Evolutionary conservation across 2,888 invertebrate species (phyloP).

Genomic region (Chloromyia formosa): DNA sequence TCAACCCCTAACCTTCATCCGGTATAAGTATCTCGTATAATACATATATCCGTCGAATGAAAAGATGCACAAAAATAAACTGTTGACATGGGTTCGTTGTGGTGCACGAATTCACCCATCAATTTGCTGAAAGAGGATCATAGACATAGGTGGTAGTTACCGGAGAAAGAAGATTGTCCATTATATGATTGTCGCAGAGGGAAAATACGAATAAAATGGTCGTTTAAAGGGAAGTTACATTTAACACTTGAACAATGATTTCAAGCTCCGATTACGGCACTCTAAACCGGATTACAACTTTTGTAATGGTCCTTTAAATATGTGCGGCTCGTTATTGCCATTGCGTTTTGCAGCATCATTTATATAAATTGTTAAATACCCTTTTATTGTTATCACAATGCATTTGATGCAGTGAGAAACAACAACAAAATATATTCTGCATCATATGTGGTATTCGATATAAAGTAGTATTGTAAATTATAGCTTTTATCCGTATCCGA

Average conservation of each 20-base stretch:
- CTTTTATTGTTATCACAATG: too few relatives aligned
- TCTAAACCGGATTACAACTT: slow-evolving; percentile 47
- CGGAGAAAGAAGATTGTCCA: too few relatives aligned
- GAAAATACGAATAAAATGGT: not conserved
- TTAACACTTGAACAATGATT: slow-evolving; percentile 46
- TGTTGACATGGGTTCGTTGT: slow-evolving; percentile 35
- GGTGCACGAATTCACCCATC: slow-evolving; percentile 18
- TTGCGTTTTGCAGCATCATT: too few relatives aligned
- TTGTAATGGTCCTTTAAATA: slow-evolving; percentile 33
- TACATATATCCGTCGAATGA: not conserved
- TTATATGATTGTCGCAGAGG: too few relatives aligned
- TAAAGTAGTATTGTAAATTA: too few relatives aligned
- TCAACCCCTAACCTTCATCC: slow-evolving; percentile 10
- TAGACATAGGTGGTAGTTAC: not conserved
- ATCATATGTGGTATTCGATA: too few relatives aligned
- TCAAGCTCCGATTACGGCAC: slow-evolving; percentile 49
- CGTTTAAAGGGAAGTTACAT: slow-evolving; percentile 34
- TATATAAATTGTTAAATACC: too few relatives aligned
- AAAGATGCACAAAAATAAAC: slow-evolving; percentile 35
- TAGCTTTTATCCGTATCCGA: too few relatives aligned
- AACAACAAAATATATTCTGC: too few relatives aligned
- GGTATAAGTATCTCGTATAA: not conserved
- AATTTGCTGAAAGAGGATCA: not conserved
- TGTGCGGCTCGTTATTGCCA: too few relatives aligned
- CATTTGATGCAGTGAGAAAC: too few relatives aligned